These are phyloP conservation scores for Pelusios castaneus DNA, from an alignment of 2,113 vertebrate species.

Conservation along the genomic window DNA sequence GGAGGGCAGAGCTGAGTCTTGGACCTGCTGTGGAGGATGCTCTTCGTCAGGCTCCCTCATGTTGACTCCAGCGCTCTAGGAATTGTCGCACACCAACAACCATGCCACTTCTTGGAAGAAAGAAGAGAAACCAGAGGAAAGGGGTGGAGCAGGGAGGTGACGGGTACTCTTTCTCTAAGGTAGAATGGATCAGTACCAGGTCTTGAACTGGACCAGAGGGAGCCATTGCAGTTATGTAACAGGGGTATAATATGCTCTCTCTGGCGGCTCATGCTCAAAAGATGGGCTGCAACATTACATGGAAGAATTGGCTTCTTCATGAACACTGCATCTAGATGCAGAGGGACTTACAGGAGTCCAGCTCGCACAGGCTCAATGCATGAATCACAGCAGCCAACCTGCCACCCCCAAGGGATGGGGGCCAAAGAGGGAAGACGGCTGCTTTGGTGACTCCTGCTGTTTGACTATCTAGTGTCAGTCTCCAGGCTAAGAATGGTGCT, in stretches of 20 bases:
- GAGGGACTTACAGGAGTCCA: neutral
- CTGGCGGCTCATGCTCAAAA: neutral
- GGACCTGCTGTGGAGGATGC: neutral
- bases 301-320: neutral
- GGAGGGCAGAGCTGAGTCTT: neutral
- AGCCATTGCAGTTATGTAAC: neutral
- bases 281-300: neutral
- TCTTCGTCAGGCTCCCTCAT: neutral
- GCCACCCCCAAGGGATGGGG: neutral
- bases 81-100: neutral
- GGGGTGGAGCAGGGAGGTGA: no score
- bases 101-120: neutral
- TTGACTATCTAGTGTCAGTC: no score
- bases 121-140: neutral
- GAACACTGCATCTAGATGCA: neutral
- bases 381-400: neutral
- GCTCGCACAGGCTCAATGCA: neutral
- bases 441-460: neutral
- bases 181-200: neutral
- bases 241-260: neutral
- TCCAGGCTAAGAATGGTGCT: neutral
- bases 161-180: neutral
- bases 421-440: neutral
- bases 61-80: neutral
- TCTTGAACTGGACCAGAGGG: neutral